Conservation (phyloP, 2,113 vertebrate species). For the Oryzias woworae region DNA sequence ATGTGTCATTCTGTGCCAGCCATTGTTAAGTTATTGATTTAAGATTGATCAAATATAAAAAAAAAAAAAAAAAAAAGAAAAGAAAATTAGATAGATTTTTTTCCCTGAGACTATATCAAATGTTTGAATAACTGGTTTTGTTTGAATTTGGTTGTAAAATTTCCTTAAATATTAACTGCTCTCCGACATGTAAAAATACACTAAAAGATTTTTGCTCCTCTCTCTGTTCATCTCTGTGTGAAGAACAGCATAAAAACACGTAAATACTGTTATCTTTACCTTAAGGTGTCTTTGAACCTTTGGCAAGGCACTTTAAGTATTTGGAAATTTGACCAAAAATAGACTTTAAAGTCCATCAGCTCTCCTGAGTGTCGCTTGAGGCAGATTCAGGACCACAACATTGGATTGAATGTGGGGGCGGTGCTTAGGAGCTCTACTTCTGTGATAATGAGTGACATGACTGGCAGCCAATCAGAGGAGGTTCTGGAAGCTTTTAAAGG, state of each 20-base stretch:
- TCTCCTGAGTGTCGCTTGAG: neutral
- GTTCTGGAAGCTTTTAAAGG: conserved; percentile 41
- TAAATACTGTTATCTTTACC: no score
- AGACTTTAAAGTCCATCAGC: neutral
- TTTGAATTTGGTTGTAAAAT: neutral
- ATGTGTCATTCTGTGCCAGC: neutral
- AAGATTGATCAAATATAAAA: neutral
- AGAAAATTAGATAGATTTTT: no score
- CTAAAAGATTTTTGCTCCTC: no score
- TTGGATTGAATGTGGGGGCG: conserved; percentile 3
- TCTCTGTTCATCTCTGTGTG: no score
- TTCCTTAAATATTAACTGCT: neutral
- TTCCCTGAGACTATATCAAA: no score
- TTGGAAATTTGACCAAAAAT: conserved; percentile 19
- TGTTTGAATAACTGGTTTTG: neutral
- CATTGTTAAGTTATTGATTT: neutral
- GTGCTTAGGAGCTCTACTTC: neutral
- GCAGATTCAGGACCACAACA: neutral
- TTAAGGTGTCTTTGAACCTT: no score
- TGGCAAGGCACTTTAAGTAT: neutral
- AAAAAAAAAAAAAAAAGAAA: neutral
- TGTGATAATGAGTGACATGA: conserved; percentile 46
- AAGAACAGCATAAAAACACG: no score
- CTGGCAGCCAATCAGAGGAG: conserved; percentile 43
- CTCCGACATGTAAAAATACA: no score